Conservation (phyloP, 2,888 invertebrate genomes). For the Leucozona laternaria region DNA sequence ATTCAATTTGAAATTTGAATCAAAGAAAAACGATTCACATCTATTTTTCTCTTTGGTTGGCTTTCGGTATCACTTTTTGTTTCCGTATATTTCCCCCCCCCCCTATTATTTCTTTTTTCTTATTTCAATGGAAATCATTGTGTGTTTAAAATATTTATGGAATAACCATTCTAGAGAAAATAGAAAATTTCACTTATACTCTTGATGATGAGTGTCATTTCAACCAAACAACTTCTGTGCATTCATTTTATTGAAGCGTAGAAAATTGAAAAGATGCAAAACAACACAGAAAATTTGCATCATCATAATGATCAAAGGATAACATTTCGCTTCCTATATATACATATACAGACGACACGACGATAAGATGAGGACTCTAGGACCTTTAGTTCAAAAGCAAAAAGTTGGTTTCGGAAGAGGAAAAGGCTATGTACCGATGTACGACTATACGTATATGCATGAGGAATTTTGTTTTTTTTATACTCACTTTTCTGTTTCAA, state of each 20-base stretch:
- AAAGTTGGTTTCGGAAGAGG: conserved; percentile 29
- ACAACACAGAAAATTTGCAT: conserved; percentile 52
- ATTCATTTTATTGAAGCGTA: conserved; percentile 5
- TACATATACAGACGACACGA: neutral
- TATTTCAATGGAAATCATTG: conserved; percentile 24
- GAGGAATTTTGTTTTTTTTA: conserved; percentile 12
- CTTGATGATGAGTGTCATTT: conserved; percentile 6
- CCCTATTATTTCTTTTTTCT: neutral
- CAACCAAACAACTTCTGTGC: neutral
- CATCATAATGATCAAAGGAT: conserved; percentile 68
- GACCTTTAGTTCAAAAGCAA: neutral
- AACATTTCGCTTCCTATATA: conserved; percentile 22
- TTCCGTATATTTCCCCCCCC: neutral
- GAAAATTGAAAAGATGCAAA: conserved; percentile 59
- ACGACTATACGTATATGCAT: too few relatives aligned
- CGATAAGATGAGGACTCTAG: too few relatives aligned
- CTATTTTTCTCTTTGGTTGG: conserved; percentile 24
- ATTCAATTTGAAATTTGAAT: conserved; percentile 73
- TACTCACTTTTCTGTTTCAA: conserved; percentile 25
- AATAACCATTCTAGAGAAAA: conserved; percentile 11
- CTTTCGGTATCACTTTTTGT: conserved; percentile 17
- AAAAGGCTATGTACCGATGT: conserved; percentile 12
- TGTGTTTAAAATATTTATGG: conserved; percentile 44
- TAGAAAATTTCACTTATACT: conserved; percentile 24
- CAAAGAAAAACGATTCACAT: conserved; percentile 64